A percentile compares a stretch with the other conserved stretches of the same genome.
phyloP scores from a whole-genome alignment of 1,140 invertebrate genomes.

The Sarcophaga bullata region DNA sequence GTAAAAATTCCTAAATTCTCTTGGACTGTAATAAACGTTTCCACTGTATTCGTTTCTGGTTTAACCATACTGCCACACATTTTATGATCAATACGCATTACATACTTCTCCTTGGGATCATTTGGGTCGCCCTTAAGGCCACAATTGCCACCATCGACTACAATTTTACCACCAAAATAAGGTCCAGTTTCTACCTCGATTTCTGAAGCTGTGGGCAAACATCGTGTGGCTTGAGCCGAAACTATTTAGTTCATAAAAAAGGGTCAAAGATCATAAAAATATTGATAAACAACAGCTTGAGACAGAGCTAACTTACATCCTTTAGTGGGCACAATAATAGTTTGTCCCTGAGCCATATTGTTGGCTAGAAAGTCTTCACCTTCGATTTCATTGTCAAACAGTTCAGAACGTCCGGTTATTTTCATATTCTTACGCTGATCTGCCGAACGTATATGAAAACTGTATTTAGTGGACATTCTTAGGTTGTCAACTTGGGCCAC shows the following conservation, averaged over 20 bases:
- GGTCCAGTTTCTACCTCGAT: slow-evolving; percentile 84
- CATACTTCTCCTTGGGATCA: slow-evolving; percentile 76
- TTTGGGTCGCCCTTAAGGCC: slow-evolving; percentile 72
- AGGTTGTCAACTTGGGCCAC: slow-evolving; percentile 72
- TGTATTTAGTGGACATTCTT: slow-evolving; percentile 82
- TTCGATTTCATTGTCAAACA: slow-evolving; percentile 59
- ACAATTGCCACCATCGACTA: slow-evolving; percentile 72
- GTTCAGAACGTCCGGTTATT: slow-evolving; percentile 54
- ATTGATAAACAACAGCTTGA: not conserved
- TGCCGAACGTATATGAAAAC: slow-evolving; percentile 74
- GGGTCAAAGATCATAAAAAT: slow-evolving; percentile 8
- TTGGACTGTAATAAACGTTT: slow-evolving; percentile 82
- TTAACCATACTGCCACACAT: slow-evolving; percentile 81
- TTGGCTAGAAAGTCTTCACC: slow-evolving; percentile 45
- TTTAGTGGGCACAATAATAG: slow-evolving; percentile 78
- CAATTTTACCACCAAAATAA: slow-evolving; percentile 78
- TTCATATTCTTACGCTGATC: slow-evolving; percentile 53
- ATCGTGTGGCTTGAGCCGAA: slow-evolving; percentile 80
- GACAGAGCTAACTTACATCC: slow-evolving; percentile 73
- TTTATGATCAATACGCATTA: slow-evolving; percentile 77
- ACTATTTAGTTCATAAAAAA: slow-evolving; percentile 67
- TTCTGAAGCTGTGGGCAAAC: slow-evolving; percentile 78
- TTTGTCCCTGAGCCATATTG: slow-evolving; percentile 59
- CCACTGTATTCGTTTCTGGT: slow-evolving; percentile 74
- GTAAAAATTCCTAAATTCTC: slow-evolving; percentile 83